Percentiles rank a stretch among this genome's conserved stretches.
Evolutionary conservation across 1,140 invertebrate species (phyloP).

Genomic region (Ganaspis sp.): DNA sequence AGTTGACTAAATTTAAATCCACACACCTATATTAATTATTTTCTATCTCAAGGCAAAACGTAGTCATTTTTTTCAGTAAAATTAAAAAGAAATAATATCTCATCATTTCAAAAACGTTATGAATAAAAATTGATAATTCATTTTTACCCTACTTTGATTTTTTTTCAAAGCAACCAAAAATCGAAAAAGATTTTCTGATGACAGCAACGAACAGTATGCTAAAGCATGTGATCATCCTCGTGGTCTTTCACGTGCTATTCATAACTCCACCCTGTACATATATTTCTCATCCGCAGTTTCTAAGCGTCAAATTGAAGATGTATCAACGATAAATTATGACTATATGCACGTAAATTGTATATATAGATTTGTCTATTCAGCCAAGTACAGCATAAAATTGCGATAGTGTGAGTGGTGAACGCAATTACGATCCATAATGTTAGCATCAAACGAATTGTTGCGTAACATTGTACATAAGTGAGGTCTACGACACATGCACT

Average conservation of each 20-base stretch:
- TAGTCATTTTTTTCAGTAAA: no score
- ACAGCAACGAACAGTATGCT: constrained; percentile 47
- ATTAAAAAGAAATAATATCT: no score
- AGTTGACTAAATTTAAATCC: background rate
- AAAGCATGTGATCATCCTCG: constrained; percentile 65
- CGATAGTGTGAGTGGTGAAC: background rate
- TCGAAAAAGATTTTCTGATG: constrained; percentile 53
- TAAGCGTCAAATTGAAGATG: constrained; percentile 9
- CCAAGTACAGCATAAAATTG: background rate
- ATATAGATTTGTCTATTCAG: background rate
- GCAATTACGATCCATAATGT: background rate
- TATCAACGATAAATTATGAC: background rate
- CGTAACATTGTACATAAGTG: background rate
- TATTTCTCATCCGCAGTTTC: background rate
- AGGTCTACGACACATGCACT: background rate
- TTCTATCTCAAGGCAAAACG: no score
- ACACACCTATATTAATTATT: no score
- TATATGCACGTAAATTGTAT: background rate
- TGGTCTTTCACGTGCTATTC: constrained; percentile 72
- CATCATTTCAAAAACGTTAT: no score
- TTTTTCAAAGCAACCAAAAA: no score
- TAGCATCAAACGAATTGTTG: background rate
- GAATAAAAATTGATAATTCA: no score
- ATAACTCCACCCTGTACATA: constrained; percentile 55
- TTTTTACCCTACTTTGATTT: no score